These are phyloP conservation scores for Sebastes oblongus DNA, from an alignment of 2,797 vertebrate species.

Conservation along the genomic window DNA sequence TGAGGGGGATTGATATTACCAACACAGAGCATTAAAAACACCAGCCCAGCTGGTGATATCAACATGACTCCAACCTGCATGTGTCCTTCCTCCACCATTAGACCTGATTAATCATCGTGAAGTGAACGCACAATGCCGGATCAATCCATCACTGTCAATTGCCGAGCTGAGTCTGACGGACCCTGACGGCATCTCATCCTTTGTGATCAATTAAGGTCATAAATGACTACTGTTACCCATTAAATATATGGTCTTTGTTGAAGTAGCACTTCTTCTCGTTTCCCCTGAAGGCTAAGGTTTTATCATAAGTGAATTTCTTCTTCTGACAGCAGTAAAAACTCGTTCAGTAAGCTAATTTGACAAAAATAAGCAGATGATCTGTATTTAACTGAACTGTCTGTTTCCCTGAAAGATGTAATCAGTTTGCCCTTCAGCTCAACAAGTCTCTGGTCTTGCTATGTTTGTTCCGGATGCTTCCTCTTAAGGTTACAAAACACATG, in stretches of 20 bases:
- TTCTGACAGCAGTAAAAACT: not conserved
- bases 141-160: slow-evolving; percentile 14
- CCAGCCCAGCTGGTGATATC: not conserved
- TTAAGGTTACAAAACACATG: not conserved
- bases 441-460: not conserved
- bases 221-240: not conserved
- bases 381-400: not conserved
- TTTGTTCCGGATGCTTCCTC: not conserved
- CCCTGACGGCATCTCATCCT: not conserved
- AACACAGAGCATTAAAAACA: not conserved
- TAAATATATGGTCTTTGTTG: not conserved
- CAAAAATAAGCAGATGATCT: not conserved
- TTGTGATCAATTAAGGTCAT: slow-evolving; percentile 1
- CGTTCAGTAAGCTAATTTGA: not conserved
- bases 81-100: not conserved
- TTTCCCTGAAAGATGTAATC: not conserved
- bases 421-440: not conserved
- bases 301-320: not conserved
- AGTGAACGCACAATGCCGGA: not conserved
- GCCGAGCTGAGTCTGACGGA: slow-evolving; percentile 14
- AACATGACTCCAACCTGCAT: not conserved
- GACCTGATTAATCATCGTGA: not conserved
- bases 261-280: not conserved
- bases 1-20: not conserved
- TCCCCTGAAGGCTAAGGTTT: not conserved